phyloP scores from a whole-genome alignment of 2,888 invertebrate genomes.

The Brachyopa scutellaris region DNA sequence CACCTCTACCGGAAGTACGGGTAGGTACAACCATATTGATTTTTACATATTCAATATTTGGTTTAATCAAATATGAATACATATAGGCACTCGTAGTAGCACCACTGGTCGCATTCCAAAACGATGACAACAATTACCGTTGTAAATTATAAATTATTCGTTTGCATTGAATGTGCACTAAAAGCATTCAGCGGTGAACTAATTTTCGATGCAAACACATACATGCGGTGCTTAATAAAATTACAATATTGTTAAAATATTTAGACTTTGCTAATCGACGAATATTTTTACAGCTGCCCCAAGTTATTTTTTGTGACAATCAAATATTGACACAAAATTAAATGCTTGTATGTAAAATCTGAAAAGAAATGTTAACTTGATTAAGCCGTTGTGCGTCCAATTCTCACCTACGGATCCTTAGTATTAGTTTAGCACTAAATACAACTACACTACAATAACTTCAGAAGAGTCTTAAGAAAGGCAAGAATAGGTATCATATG shows the following conservation, averaged over 20 bases:
- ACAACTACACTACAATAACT: no score
- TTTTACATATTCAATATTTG: slow-evolving; percentile 64
- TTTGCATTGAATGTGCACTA: slow-evolving; percentile 38
- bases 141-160: slow-evolving; percentile 63
- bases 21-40: slow-evolving; percentile 56
- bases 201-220: slow-evolving; percentile 65
- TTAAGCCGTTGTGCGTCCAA: no score
- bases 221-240: slow-evolving; percentile 56
- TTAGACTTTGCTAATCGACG: slow-evolving; percentile 58
- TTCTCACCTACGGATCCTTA: no score
- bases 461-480: no score
- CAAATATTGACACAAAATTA: slow-evolving; percentile 14
- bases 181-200: slow-evolving; percentile 59
- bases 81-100: background rate
- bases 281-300: slow-evolving; percentile 55
- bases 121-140: slow-evolving; percentile 44
- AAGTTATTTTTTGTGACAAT: background rate
- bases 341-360: no score
- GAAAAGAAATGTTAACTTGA: no score
- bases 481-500: no score
- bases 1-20: slow-evolving; percentile 25
- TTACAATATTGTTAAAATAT: slow-evolving; percentile 61
- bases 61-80: slow-evolving; percentile 54
- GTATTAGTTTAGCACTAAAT: no score
- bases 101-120: slow-evolving; percentile 1